These are phyloP conservation scores for Spheniscus humboldti DNA, from an alignment of 2,797 vertebrate genomes.

Conservation along the genomic window DNA sequence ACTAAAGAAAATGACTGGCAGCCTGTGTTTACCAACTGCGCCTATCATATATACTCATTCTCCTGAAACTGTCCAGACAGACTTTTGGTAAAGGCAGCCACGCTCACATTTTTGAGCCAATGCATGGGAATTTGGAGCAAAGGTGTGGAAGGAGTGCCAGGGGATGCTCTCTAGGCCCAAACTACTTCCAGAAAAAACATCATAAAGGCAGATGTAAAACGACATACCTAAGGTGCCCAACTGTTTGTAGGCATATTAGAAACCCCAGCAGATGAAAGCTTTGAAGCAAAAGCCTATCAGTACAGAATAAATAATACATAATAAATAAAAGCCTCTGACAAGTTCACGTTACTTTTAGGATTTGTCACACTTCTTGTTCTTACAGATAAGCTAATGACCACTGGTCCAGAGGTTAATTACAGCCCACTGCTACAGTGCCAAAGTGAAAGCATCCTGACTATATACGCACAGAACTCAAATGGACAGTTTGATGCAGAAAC, in stretches of 20 bases:
- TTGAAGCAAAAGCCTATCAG: not conserved
- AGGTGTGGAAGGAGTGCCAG: not conserved
- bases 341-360: not conserved
- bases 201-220: not conserved
- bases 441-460: not conserved
- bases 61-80: not conserved
- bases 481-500: not conserved
- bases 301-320: not conserved
- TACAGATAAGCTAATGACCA: not conserved
- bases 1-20: not conserved
- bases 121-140: not conserved
- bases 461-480: not conserved
- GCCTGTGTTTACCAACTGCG: not conserved
- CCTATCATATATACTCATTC: not conserved
- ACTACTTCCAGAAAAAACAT: not conserved
- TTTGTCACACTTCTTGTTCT: not conserved
- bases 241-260: not conserved
- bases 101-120: not conserved
- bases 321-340: not conserved
- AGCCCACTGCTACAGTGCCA: not conserved
- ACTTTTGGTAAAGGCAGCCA: not conserved
- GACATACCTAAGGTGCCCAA: not conserved
- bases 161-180: not conserved
- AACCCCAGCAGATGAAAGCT: not conserved
- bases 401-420: not conserved